These are phyloP conservation scores for Criorhina ranunculi DNA, from an alignment of 2,888 invertebrate species.

Conservation along the genomic window DNA sequence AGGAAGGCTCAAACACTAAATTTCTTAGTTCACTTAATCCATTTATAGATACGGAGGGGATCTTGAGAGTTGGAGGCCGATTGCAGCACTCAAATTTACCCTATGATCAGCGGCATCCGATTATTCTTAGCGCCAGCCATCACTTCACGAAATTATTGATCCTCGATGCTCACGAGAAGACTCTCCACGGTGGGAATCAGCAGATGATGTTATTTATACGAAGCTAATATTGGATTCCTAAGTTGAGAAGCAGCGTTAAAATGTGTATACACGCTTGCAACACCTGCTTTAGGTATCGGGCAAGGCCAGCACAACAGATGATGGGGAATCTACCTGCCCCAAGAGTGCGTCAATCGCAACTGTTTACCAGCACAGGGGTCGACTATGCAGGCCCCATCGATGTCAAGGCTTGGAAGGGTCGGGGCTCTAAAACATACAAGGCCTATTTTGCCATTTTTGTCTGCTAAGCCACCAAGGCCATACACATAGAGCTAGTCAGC, in stretches of 20 bases:
- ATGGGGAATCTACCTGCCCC: constrained; percentile 57
- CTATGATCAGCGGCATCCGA: constrained; percentile 1
- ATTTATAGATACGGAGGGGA: background rate
- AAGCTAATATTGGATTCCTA: constrained; percentile 27
- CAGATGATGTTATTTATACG: background rate
- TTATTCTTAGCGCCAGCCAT: background rate
- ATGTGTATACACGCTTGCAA: constrained; percentile 55
- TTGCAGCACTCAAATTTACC: background rate
- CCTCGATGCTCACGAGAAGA: background rate
- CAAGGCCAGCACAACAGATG: background rate
- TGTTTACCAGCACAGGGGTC: constrained; percentile 58
- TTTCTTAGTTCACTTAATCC: background rate
- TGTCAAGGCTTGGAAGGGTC: constrained; percentile 39
- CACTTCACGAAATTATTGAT: background rate
- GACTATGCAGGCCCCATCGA: constrained; percentile 71
- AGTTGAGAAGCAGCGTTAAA: background rate
- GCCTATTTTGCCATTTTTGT: constrained; percentile 77
- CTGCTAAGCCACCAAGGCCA: constrained; percentile 77
- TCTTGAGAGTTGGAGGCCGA: background rate
- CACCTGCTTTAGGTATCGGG: constrained; percentile 37
- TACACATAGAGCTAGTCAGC: constrained; percentile 78
- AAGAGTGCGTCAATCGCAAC: constrained; percentile 20
- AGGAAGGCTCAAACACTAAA: background rate
- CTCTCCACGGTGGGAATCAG: constrained; percentile 1
- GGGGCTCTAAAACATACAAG: constrained; percentile 70